Evolutionary conservation across 1,140 invertebrate species (phyloP), one percentile per base, ranked within the genome.

Genomic region (Samia ricini): DNA sequence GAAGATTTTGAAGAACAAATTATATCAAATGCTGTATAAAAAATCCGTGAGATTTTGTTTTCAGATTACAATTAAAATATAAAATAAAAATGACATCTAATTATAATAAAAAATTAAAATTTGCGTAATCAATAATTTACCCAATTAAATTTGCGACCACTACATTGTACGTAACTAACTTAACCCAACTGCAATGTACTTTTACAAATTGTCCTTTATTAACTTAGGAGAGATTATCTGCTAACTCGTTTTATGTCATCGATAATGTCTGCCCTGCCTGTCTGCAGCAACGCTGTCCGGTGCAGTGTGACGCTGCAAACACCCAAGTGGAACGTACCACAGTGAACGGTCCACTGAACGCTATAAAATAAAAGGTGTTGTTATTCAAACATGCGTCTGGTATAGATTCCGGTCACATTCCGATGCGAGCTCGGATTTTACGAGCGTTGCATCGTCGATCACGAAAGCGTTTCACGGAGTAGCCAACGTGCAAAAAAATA

Each of bases 311-410:
- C 33, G 4, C 33, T 42, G 33, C 33, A 42, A 42, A 42, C 33
- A 42, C 1, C 33, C 15, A 36, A 56, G 55, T 33, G n/a, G 29
- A 57, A 57, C 56, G 56, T 21, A 42, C 42, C 18, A 36, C 56
- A 42, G 49, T 54, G 56, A 58, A 55, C 49, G 57, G 48, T 52
- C 49, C 24, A 64, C 56, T 42, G 21, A 33, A 51, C 29, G 56
- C 62, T 64, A 59, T 64, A 64, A 64, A 64, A 64, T 64, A 48
- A 64, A 54, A 64, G 62, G 62, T 64, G 62, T 59, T 64, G 36
- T 63, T 63, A 64, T 64, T 64, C 23, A 54, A 63, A 59, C 61
- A 51, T 36, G 55, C 48, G 48, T 57, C 49, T 50, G 8, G 18
- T 42, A 33, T 57, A 57, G 54, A 64, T 58, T 59, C 49, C 48